Conservation (phyloP, 2,888 invertebrate species). For the Agonum fuliginosum region DNA sequence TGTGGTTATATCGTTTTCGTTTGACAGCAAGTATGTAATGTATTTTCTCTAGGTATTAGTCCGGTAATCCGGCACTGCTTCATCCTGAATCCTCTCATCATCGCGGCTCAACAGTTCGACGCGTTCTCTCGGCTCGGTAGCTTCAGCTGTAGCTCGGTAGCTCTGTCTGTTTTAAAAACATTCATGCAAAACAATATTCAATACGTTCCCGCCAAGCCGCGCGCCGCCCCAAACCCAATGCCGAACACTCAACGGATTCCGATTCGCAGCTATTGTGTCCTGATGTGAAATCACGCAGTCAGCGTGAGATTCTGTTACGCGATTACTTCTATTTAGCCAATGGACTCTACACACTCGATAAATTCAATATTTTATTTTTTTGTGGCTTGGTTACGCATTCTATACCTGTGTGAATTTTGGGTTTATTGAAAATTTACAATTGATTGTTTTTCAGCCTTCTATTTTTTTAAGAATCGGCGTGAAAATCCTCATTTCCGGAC, state of each 20-base stretch:
- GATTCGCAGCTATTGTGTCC: constrained; percentile 46
- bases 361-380: constrained; percentile 51
- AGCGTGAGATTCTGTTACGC: constrained; percentile 53
- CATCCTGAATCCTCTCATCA: not conserved
- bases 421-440: not conserved
- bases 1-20: no score
- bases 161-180: constrained; percentile 44
- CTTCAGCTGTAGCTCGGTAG: no score
- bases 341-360: constrained; percentile 45
- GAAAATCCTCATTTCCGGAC: no score
- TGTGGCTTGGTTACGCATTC: not conserved
- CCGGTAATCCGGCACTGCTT: constrained; percentile 10
- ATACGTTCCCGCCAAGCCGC: constrained; percentile 30
- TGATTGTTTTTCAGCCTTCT: not conserved
- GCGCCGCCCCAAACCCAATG: not conserved
- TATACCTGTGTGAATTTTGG: constrained; percentile 4
- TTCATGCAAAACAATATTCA: constrained; percentile 55
- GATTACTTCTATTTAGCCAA: constrained; percentile 51
- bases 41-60: no score
- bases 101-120: constrained; percentile 22
- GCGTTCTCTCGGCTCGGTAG: constrained; percentile 25
- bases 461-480: no score
- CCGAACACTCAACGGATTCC: constrained; percentile 13
- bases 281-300: constrained; percentile 50
- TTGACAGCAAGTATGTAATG: no score